Conservation (phyloP, 1,140 invertebrate species). For the Galendromus occidentalis region DNA sequence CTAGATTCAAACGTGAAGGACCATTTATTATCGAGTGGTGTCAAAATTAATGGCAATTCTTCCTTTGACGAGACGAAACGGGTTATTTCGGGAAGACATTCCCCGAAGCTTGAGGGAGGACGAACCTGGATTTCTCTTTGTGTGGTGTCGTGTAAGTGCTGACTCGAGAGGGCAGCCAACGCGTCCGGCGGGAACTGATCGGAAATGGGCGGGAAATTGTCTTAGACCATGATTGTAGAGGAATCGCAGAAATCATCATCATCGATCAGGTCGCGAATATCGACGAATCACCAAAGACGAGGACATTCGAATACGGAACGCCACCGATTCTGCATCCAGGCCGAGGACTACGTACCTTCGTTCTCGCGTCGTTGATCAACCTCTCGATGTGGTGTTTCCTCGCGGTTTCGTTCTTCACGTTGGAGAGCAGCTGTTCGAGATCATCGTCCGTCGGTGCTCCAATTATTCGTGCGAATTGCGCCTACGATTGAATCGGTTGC, state of each 20-base stretch:
- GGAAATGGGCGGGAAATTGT: neutral
- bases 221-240: neutral
- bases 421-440: neutral
- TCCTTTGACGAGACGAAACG: neutral
- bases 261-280: neutral
- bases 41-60: neutral
- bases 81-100: neutral
- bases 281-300: neutral
- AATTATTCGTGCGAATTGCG: neutral
- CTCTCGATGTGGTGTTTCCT: neutral
- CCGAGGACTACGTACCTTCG: neutral
- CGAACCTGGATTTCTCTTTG: conserved; percentile 1
- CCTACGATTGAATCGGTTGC: neutral
- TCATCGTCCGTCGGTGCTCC: neutral
- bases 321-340: neutral
- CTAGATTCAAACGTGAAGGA: neutral
- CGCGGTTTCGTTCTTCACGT: neutral
- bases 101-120: neutral
- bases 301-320: neutral
- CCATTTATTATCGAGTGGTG: neutral
- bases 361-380: neutral
- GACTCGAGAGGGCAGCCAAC: neutral
- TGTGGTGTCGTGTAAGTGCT: neutral
- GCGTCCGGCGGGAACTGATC: neutral
- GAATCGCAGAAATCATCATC: neutral